Percentiles rank a stretch among this genome's conserved stretches.
These are phyloP conservation scores for Camponotus vicinus DNA, from an alignment of 1,140 invertebrate species.

Conservation along the genomic window DNA sequence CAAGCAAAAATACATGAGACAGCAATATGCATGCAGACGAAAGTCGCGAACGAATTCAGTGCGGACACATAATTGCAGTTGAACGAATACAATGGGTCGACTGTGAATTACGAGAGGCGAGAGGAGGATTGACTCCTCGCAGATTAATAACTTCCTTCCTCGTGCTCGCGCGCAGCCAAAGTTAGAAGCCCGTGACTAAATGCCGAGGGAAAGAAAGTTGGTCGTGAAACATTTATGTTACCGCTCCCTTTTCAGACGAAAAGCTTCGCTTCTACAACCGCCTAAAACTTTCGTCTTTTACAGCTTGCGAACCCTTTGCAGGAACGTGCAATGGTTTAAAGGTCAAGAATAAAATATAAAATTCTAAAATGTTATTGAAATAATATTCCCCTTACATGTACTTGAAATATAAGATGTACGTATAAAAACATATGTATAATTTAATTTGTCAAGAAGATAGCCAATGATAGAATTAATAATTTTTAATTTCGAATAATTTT, in stretches of 20 bases:
- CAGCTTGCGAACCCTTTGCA: conserved; percentile 14
- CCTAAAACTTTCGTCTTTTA: conserved; percentile 63
- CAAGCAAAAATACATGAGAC: conserved; percentile 24
- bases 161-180: conserved; percentile 19
- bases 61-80: conserved; percentile 66
- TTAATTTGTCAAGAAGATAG: not conserved
- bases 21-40: conserved; percentile 38
- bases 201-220: conserved; percentile 68
- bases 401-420: not conserved
- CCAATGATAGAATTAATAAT: not conserved
- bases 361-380: conserved; percentile 13
- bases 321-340: not conserved
- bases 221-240: conserved; percentile 72
- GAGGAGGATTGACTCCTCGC: conserved; percentile 71
- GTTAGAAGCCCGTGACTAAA: conserved; percentile 72
- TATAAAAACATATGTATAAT: not conserved
- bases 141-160: conserved; percentile 75
- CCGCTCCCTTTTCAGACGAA: not conserved
- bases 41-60: conserved; percentile 61
- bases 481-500: not conserved
- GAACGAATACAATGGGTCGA: conserved; percentile 67
- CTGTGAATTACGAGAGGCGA: conserved; percentile 54
- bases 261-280: not conserved
- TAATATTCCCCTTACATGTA: not conserved
- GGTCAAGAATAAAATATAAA: not conserved